These are phyloP conservation scores for Stigmatopora nigra DNA, from an alignment of 2,113 vertebrate species.

Conservation along the genomic window DNA sequence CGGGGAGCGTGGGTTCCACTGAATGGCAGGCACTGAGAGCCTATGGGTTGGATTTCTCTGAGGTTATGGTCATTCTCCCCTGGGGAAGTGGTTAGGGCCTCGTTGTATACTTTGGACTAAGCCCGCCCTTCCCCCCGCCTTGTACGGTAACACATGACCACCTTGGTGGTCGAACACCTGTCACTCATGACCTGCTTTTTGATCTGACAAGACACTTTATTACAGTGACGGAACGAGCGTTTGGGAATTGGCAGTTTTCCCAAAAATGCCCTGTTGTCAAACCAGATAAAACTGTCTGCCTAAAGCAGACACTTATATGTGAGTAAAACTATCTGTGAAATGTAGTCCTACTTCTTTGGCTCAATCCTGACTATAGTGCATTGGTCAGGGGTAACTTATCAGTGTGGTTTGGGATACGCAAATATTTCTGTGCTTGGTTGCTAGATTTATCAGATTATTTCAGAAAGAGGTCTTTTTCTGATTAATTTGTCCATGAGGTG, in stretches of 20 bases:
- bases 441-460: too few relatives aligned
- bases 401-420: too few relatives aligned
- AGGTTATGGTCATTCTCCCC: conserved; percentile 72
- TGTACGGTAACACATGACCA: conserved; percentile 47
- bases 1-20: conserved; percentile 29
- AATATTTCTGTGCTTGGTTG: too few relatives aligned
- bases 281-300: not conserved
- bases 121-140: conserved; percentile 44
- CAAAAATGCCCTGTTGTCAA: not conserved
- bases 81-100: conserved; percentile 70
- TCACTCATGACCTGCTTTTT: conserved; percentile 30
- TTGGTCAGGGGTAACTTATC: too few relatives aligned
- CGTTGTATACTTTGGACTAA: conserved; percentile 68
- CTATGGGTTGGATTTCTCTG: conserved; percentile 70
- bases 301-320: not conserved
- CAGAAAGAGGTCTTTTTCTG: too few relatives aligned
- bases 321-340: too few relatives aligned
- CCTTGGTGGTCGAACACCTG: conserved; percentile 49
- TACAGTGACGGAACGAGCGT: not conserved
- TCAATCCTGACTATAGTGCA: too few relatives aligned
- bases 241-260: too few relatives aligned
- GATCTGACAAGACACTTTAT: not conserved
- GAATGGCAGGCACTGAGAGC: conserved; percentile 62
- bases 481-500: too few relatives aligned
- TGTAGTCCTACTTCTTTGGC: too few relatives aligned